These are phyloP conservation scores for Vireo griseus DNA, from an alignment of 2,797 vertebrate genomes.

Conservation along the genomic window DNA sequence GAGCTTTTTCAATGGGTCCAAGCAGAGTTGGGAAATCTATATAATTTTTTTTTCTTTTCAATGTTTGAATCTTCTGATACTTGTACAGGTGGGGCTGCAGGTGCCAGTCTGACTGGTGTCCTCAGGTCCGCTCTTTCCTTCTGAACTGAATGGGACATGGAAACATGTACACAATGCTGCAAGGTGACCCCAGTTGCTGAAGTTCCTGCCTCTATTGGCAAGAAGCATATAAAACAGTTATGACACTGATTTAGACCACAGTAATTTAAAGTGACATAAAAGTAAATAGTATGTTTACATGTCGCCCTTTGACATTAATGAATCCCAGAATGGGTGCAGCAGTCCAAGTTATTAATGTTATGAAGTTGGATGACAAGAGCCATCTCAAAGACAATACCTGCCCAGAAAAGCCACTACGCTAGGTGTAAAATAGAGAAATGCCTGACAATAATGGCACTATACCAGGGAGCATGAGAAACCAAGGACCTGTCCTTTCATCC, in stretches of 20 bases:
- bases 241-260: background rate
- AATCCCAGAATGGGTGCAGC: background rate
- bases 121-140: background rate
- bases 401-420: background rate
- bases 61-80: background rate
- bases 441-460: background rate
- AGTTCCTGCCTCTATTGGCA: background rate
- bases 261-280: background rate
- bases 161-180: background rate
- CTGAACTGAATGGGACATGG: background rate
- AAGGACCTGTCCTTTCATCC: background rate
- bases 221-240: background rate
- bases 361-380: background rate
- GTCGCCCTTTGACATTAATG: background rate
- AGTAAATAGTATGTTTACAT: background rate
- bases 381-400: background rate
- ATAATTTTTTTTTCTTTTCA: background rate
- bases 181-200: background rate
- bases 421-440: background rate
- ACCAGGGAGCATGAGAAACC: background rate
- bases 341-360: background rate
- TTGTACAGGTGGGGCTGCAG: accelerated
- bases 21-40: background rate
- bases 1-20: background rate
- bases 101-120: background rate